Evolutionary conservation across 2,113 vertebrate genomes (phyloP).

Genomic region (Mionectes macconnelli): DNA sequence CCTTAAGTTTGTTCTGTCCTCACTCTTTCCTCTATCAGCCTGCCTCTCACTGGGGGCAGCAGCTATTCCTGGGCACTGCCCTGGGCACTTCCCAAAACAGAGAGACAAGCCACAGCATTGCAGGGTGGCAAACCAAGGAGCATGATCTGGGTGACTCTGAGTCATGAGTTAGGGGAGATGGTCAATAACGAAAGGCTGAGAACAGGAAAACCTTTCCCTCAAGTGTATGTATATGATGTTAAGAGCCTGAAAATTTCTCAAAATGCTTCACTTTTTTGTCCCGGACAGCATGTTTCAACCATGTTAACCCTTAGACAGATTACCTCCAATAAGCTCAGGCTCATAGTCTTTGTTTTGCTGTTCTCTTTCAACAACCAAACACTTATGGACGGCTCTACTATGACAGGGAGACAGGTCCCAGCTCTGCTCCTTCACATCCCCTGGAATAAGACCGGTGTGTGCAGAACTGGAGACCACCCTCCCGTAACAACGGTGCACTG

Average conservation of each 20-base stretch:
- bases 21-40: neutral
- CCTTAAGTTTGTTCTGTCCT: neutral
- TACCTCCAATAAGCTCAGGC: neutral
- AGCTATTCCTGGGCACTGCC: neutral
- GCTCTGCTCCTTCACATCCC: neutral
- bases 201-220: neutral
- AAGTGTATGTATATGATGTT: neutral
- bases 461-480: neutral
- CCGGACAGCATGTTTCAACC: neutral
- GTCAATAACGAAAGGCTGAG: neutral
- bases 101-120: neutral
- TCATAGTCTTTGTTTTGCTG: neutral
- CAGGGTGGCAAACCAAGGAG: neutral
- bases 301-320: neutral
- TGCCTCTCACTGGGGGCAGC: neutral
- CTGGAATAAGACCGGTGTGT: neutral
- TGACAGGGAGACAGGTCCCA: neutral
- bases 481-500: accelerated
- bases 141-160: neutral
- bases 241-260: neutral
- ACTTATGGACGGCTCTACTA: accelerated
- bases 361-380: neutral
- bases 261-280: neutral
- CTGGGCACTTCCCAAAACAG: neutral
- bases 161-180: neutral